These are phyloP conservation scores for Typhlichthys eigenmanni DNA, from an alignment of 2,797 vertebrate genomes.

Conservation along the genomic window DNA sequence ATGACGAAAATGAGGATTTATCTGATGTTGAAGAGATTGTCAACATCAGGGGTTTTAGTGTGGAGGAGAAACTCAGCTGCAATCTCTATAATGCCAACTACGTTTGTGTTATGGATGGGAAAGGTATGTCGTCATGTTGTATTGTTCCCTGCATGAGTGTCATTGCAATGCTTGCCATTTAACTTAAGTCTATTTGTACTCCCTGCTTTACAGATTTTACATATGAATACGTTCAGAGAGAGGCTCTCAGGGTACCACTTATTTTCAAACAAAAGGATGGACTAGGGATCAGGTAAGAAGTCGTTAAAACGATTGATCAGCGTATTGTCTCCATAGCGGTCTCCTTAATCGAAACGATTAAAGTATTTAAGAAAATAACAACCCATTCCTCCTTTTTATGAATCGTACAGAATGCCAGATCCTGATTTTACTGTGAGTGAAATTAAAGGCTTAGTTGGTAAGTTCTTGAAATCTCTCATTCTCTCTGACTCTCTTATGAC, in stretches of 20 bases:
- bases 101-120: constrained; percentile 89
- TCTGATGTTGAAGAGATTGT: constrained; percentile 95
- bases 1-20: constrained; percentile 92
- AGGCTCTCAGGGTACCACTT: constrained; percentile 89
- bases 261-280: constrained; percentile 92
- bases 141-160: neutral
- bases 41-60: constrained; percentile 89
- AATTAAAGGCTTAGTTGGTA: constrained; percentile 96
- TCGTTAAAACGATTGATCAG: neutral
- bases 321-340: neutral
- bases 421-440: constrained; percentile 92
- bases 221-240: constrained; percentile 94
- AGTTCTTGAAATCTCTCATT: constrained; percentile 64
- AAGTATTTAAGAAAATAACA: constrained; percentile 9
- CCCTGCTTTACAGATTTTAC: constrained; percentile 87
- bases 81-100: constrained; percentile 83
- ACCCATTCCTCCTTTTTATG: constrained; percentile 37
- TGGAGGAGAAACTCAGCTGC: constrained; percentile 92
- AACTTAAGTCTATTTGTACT: neutral
- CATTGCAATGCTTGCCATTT: neutral
- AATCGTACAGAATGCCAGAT: constrained; percentile 87
- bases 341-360: neutral
- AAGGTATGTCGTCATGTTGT: constrained; percentile 76
- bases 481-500: neutral
- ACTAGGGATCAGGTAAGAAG: constrained; percentile 93